Base-by-base conservation (phyloP, 2,888 invertebrate genomes). In the Campopleginae sp. region DNA sequence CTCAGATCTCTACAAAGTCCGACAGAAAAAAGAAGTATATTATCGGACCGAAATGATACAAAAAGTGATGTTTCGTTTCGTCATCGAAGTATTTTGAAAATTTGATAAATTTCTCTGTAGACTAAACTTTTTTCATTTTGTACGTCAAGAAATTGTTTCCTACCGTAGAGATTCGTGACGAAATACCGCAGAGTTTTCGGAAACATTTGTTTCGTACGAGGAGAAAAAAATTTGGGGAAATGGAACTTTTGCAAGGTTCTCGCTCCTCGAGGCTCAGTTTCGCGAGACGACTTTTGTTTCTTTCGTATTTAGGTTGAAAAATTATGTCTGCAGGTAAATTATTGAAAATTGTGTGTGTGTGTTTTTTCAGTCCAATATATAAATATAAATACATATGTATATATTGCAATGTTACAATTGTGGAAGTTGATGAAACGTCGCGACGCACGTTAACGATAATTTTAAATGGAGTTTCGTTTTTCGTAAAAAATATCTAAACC, bases 341-440 rank as follows among this genome's bases (percentile, higher is more conserved):
- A 23, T 23, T 23, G 23, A 54, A 23, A 54, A 54, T 12, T 27
- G 2, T 7, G 38, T 8, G 38, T 38, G 38, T 38, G 7, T n/a
- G 8, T 38, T 42, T 42, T 66, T 42, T 19, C 19, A 66, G 65
- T 54, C 54, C 54, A 54, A 54, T 23, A 54, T 54, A 54, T 54
- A 54, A 54, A 54, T 54, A 54, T 54, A 54, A 54, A 54, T 51
- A 19, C 51, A 51, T 27, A 23, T 23, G 12, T 51, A 51, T 54
- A 54, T 54, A 54, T 54, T 54, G 23, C 19, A 70, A 48, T 70
- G 48, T 17, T 71, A 70, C 48, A 27, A 71, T 51, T 33, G 33
- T 74, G 74, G 61, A 74, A 74, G 74, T 74, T 75, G 19, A 17
- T 80, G 75, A 61, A 68, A 68, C 68, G 75, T 61, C 75, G 70